Evolutionary conservation across 2,888 invertebrate species (phyloP), one percentile per base, ranked within the genome.

Genomic region (Ormyrus pomaceus): DNA sequence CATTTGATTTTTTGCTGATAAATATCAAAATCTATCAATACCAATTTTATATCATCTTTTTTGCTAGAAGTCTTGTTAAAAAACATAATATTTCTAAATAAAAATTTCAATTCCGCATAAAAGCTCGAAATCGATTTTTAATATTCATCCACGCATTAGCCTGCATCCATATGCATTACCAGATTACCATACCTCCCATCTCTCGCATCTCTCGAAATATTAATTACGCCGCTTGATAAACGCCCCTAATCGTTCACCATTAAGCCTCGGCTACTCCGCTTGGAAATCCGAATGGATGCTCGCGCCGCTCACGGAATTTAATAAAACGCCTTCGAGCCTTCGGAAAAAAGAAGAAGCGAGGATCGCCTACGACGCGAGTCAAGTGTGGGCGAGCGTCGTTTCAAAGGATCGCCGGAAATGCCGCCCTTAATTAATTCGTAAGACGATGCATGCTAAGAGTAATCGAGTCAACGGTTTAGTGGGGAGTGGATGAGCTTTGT

Each of bases 351-450:
- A 51, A 58, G 1, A 6, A 3, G 13, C 48, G n/a, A 51, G 51
- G 75, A 75, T 75, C 75, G 61, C 69, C 68, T 61, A 69, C 76
- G 68, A 55, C 53, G 76, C 61, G 51, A 55, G 50, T 76, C 61
- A 55, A 48, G 62, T 55, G 69, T 76, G 61, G 76, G 76, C 48
- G 75, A 51, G 53, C 13, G 34, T 34, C 19, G 11, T 50, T 19
- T 50, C 8, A 6, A 13, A 46, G 11, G 45, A n/a, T 46, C 59
- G n/a, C 11, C 55, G 48, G 48, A 19, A 2, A 55, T 13, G 51
- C 50, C 58, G 58, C 46, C 11, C 62, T 51, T 69, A 69, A 69
- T 69, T 69, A 69, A 76, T 76, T 76, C 68, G 62, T 13, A n/a
- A 62, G 51, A 45, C 61, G 61, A 10, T 9, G 19, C 59, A 11